Evolutionary conservation across 2,888 invertebrate species (phyloP), one percentile per base, ranked within the genome.

Genomic region (Lasioglossum figueresi): DNA sequence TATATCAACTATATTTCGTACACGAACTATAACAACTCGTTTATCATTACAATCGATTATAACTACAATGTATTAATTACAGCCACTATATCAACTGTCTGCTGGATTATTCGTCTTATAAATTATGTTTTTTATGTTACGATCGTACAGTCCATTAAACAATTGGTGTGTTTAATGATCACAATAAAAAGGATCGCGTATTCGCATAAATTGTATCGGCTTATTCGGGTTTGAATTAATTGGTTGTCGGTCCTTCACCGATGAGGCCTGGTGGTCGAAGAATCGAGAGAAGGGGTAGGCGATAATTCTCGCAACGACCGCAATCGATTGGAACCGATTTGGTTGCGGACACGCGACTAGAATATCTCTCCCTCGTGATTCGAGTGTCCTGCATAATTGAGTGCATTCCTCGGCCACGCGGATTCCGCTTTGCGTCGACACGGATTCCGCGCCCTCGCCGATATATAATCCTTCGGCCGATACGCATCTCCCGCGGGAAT

Each of bases 321-420:
- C 83, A 66, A 84, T 83, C 84, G 83, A 82, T 83, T 40, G 78
- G 78, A 78, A 48, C 83, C 78, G 84, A 84, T 83, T 84, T 45
- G 84, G 82, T 73, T 84, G 83, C 82, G 83, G 83, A 70, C 77
- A 82, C 83, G 82, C 82, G 83, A 77, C 81, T 84, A 63, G 83
- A 84, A 84, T 84, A 82, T 84, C 83, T 77, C 56, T 31, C 73
- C 59, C 81, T 59, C 83, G 82, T 82, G 77, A 76, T 84, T 82
- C 82, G 82, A 84, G 70, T 14, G 83, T 82, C 56, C 83, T 43
- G 83, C 83, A 84, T 84, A 84, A 84, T 84, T 84, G 83, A 84
- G 83, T 43, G 76, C 70, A 82, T 84, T 84, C 77, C 82, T 84
- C 66, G 83, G 77, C 73, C 74, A 84, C 83, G 83, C 83, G 83